A percentile compares a stretch with the other conserved stretches of the same genome.
Evolutionary conservation across 2,888 invertebrate genomes (phyloP).

Genomic region (Stenoptilia bipunctidactyla): DNA sequence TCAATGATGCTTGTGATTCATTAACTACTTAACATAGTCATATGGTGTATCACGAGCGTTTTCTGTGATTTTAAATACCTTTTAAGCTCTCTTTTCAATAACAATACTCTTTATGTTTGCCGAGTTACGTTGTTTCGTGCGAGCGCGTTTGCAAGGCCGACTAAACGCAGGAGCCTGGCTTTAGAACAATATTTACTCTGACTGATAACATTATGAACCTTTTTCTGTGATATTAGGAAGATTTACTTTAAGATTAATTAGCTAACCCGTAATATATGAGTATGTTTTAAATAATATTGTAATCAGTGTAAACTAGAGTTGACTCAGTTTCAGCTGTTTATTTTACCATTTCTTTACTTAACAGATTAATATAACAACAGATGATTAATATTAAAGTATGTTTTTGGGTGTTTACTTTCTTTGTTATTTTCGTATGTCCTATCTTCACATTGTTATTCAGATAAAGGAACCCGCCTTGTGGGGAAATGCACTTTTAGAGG

Average conservation of each 20-base stretch:
- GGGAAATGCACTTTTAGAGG: no score
- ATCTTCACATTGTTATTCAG: no score
- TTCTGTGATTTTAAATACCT: conserved; percentile 13
- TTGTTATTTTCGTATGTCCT: no score
- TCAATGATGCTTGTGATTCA: background rate
- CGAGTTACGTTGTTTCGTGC: conserved; percentile 25
- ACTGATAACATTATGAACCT: conserved; percentile 65
- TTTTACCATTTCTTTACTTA: no score
- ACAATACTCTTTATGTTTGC: conserved; percentile 32
- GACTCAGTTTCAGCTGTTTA: no score
- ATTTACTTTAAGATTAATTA: conserved; percentile 61
- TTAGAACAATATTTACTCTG: conserved; percentile 54
- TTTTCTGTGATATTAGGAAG: conserved; percentile 45
- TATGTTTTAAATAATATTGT: no score
- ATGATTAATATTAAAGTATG: no score
- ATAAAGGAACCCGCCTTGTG: no score
- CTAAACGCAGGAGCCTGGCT: conserved; percentile 35
- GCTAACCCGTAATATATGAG: conserved; percentile 41
- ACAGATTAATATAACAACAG: no score
- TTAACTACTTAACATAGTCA: background rate
- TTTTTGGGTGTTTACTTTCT: no score
- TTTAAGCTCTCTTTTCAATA: conserved; percentile 31
- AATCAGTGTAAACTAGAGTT: no score
- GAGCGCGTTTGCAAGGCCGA: background rate
- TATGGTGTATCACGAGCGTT: conserved; percentile 3